Evolutionary conservation across 2,888 invertebrate genomes (phyloP).

Genomic region (Leptopterna dolabrata): DNA sequence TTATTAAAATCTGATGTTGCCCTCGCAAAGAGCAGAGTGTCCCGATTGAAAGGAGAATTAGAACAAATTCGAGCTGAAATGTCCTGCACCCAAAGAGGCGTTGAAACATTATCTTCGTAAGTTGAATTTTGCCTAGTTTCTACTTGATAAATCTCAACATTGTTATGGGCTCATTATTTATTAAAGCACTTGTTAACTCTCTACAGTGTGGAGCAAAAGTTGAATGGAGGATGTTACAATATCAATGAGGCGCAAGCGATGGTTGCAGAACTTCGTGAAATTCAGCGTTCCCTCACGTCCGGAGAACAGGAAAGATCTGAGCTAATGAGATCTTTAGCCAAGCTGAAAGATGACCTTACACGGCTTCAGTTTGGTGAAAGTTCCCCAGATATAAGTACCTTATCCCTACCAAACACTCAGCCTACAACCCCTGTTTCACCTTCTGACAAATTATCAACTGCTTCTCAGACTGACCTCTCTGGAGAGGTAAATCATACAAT

Average conservation of each 20-base stretch:
- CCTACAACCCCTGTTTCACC: conserved; percentile 84
- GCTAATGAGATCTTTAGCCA: conserved; percentile 92
- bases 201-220: conserved; percentile 86
- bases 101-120: conserved; percentile 91
- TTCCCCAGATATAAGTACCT: conserved; percentile 80
- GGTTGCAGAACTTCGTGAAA: conserved; percentile 90
- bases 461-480: conserved; percentile 95
- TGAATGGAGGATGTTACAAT: conserved; percentile 89
- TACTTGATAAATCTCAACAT: neutral
- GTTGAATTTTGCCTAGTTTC: conserved; percentile 65
- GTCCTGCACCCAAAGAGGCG: conserved; percentile 90
- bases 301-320: conserved; percentile 95
- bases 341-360: conserved; percentile 92
- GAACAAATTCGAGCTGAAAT: conserved; percentile 93
- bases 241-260: conserved; percentile 96
- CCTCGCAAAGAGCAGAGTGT: conserved; percentile 88
- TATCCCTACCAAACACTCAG: conserved; percentile 80
- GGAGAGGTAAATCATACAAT: conserved; percentile 74
- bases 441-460: conserved; percentile 90
- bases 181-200: neutral
- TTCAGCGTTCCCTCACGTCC: conserved; percentile 89
- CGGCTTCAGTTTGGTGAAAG: conserved; percentile 86
- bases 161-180: neutral
- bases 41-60: conserved; percentile 87
- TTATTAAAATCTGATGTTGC: conserved; percentile 91